A percentile compares a stretch with the other conserved stretches of the same genome.
These are phyloP conservation scores for Drosophila orena DNA, from an alignment of 1,140 invertebrate species.

Conservation along the genomic window DNA sequence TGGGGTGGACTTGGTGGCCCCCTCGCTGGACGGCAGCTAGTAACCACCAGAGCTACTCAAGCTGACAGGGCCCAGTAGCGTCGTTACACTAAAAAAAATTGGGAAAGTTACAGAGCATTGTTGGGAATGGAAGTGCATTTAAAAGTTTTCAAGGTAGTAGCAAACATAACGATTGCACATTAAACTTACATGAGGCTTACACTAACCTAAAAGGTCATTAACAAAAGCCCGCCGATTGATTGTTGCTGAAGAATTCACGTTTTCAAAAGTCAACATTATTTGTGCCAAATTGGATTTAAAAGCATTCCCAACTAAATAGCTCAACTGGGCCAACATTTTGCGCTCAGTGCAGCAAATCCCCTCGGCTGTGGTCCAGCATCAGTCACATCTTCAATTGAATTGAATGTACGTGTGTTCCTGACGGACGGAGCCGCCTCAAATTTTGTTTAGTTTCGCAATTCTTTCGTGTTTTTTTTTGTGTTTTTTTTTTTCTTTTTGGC, in stretches of 20 bases:
- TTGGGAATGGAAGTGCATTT: no score
- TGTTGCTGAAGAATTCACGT: no score
- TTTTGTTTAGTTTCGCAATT: constrained; percentile 52
- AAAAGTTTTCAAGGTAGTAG: no score
- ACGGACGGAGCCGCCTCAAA: constrained; percentile 28
- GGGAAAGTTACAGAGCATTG: no score
- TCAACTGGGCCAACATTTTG: not conserved
- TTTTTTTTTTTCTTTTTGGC: constrained; percentile 14
- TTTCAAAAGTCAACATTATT: no score
- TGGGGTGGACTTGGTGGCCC: constrained; percentile 7
- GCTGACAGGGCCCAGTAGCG: constrained; percentile 31
- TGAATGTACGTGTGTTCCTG: constrained; percentile 47
- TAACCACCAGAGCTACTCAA: constrained; percentile 48
- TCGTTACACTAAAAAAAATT: constrained; percentile 9
- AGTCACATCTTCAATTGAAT: constrained; percentile 60
- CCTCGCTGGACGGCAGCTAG: not conserved
- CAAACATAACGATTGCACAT: no score
- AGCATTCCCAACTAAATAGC: no score
- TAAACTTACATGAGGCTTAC: no score
- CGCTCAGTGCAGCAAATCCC: constrained; percentile 24
- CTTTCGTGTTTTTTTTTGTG: not conserved
- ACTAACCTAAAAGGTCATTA: no score
- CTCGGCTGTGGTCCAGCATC: constrained; percentile 26
- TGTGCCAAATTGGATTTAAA: no score
- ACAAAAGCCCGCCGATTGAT: no score